Evolutionary conservation across 2,888 invertebrate genomes (phyloP).

Genomic region (Tuberolachnus salignus): DNA sequence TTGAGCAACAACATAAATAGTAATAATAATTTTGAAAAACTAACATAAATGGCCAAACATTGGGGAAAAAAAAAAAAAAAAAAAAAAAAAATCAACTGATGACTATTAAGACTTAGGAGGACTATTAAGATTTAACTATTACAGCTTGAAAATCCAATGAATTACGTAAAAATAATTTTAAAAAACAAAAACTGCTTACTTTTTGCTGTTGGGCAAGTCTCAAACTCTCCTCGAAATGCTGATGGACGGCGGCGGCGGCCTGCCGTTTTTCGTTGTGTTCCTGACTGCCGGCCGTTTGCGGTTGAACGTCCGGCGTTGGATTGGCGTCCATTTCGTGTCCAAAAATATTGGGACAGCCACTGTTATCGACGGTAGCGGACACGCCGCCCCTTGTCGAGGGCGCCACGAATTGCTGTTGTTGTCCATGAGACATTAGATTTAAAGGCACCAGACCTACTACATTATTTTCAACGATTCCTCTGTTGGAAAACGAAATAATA

Average conservation of each 20-base stretch:
- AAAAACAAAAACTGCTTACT: conserved; percentile 5
- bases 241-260: conserved; percentile 76
- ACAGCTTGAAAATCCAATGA: too few species aligned
- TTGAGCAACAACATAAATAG: too few species aligned
- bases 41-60: too few species aligned
- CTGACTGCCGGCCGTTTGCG: conserved; percentile 60
- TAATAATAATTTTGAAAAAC: too few species aligned
- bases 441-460: background rate
- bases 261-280: conserved; percentile 70
- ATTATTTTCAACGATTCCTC: conserved; percentile 16
- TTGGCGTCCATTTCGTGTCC: conserved; percentile 61
- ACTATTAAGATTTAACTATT: too few species aligned
- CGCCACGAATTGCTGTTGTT: background rate
- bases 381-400: background rate
- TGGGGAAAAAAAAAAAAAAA: too few species aligned
- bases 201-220: conserved; percentile 76
- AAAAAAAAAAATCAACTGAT: too few species aligned
- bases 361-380: background rate
- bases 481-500: background rate
- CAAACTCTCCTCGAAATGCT: conserved; percentile 89
- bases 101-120: too few species aligned
- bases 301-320: conserved; percentile 59
- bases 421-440: background rate
- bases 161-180: too few species aligned
- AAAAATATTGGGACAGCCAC: conserved; percentile 60